phyloP scores from a whole-genome alignment of 2,888 invertebrate genomes.

The Acanthopleura granulata region DNA sequence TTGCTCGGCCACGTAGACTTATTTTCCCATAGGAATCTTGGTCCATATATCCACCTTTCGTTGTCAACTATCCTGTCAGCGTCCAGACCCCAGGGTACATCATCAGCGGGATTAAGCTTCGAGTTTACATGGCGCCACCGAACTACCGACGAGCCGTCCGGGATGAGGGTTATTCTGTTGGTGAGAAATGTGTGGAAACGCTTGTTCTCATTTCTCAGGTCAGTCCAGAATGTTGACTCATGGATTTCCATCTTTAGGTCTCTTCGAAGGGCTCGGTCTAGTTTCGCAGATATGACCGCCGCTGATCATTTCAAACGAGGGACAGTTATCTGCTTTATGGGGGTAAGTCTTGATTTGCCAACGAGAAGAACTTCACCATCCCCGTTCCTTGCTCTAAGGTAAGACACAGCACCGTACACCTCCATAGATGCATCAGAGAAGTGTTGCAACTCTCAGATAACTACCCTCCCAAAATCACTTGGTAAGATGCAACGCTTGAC shows the following conservation, averaged over 20 bases:
- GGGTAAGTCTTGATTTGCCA: constrained; percentile 23
- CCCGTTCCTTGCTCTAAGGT: background rate
- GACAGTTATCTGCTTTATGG: constrained; percentile 28
- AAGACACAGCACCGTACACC: constrained; percentile 11
- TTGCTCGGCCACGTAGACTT: too few relatives aligned
- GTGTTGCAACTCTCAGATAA: constrained; percentile 3
- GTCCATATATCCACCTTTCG: too few relatives aligned
- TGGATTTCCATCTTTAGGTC: constrained; percentile 14
- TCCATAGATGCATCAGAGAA: constrained; percentile 11
- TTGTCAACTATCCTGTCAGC: too few relatives aligned
- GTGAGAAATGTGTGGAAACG: constrained; percentile 30
- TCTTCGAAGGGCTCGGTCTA: constrained; percentile 11
- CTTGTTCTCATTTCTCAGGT: constrained; percentile 26
- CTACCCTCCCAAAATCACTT: background rate
- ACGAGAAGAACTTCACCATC: constrained; percentile 6
- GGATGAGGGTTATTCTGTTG: constrained; percentile 20
- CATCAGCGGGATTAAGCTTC: background rate
- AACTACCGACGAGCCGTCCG: background rate
- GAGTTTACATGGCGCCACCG: background rate
- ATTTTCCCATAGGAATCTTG: too few relatives aligned
- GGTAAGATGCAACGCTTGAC: background rate
- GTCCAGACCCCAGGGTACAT: too few relatives aligned
- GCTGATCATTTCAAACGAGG: constrained; percentile 28
- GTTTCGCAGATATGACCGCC: constrained; percentile 22
- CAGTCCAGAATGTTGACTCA: constrained; percentile 27